phyloP scores from a whole-genome alignment of 1,140 invertebrate species.

The Drosophila nannoptera region DNA sequence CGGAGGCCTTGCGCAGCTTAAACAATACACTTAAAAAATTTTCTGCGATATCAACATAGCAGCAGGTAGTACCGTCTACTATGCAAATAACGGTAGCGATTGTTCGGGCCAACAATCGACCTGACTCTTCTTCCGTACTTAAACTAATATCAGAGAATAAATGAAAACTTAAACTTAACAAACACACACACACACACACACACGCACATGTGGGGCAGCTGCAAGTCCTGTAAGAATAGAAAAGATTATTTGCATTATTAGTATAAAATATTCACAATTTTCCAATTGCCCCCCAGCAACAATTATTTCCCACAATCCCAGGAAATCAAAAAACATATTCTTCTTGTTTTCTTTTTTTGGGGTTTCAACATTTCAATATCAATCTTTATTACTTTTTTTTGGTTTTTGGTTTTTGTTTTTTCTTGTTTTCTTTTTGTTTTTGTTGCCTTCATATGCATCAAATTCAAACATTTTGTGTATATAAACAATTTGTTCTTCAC shows the following conservation, averaged over 20 bases:
- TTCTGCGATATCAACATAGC: constrained; percentile 45
- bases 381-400: constrained; percentile 72
- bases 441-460: constrained; percentile 61
- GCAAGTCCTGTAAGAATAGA: constrained; percentile 30
- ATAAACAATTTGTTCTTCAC: constrained; percentile 66
- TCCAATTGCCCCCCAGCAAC: background rate
- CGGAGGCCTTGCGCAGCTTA: background rate
- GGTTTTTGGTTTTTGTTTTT: constrained; percentile 33
- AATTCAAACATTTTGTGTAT: constrained; percentile 73
- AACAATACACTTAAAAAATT: constrained; percentile 15
- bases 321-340: constrained; percentile 23
- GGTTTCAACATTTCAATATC: constrained; percentile 78
- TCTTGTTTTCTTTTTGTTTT: constrained; percentile 42
- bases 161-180: background rate
- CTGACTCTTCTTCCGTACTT: constrained; percentile 55
- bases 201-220: background rate
- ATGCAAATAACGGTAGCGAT: constrained; percentile 77
- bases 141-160: constrained; percentile 4
- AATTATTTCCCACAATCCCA: background rate
- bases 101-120: constrained; percentile 61
- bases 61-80: constrained; percentile 79
- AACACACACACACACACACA: background rate
- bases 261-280: background rate
- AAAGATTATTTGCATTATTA: constrained; percentile 24
- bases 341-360: constrained; percentile 50